phyloP scores from a whole-genome alignment of 2,888 invertebrate genomes.

The Escarpia spicata region DNA sequence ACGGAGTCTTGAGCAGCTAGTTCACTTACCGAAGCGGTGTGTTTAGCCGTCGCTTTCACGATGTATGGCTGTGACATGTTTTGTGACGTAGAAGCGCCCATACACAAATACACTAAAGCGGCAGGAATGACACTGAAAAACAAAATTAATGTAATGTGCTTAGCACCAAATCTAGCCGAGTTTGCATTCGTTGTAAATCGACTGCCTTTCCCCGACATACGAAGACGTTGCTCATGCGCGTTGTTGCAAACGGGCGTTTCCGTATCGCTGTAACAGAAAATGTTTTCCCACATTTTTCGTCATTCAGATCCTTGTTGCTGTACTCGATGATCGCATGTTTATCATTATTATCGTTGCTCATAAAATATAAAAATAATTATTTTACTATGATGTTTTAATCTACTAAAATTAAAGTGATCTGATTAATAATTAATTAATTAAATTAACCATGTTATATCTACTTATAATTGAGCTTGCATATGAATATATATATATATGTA shows the following conservation, averaged over 20 bases:
- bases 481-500: no score
- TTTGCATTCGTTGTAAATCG: background rate
- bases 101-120: slow-evolving; percentile 14
- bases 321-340: no score
- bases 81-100: slow-evolving; percentile 20
- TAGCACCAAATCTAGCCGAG: slow-evolving; percentile 1
- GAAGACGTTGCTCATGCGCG: background rate
- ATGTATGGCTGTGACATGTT: slow-evolving; percentile 27
- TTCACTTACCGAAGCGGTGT: slow-evolving; percentile 45
- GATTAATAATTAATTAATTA: no score
- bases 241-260: background rate
- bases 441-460: no score
- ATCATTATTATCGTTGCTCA: no score
- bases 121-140: background rate
- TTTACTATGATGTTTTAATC: no score
- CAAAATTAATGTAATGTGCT: background rate
- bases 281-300: background rate
- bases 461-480: no score
- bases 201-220: background rate
- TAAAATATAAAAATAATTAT: no score
- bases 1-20: background rate
- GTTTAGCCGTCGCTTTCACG: slow-evolving; percentile 44
- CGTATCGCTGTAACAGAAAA: background rate
- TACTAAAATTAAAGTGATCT: no score
- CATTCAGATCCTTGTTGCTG: no score